Base-by-base conservation (phyloP, 2,797 vertebrate species). In the Myotis daubentonii region DNA sequence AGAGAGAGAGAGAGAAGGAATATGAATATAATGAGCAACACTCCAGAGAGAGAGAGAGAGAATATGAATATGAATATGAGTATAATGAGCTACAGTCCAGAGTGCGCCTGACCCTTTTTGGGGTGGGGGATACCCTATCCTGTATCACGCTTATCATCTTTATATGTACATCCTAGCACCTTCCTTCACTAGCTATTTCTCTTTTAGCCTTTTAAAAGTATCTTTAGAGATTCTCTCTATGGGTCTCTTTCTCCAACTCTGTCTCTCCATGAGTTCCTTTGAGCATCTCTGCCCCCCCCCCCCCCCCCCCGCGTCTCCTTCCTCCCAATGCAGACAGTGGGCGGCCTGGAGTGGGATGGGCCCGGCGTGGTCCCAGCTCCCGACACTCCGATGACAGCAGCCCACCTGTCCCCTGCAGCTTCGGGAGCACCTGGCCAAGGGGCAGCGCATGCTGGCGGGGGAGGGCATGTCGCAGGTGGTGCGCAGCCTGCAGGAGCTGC, bases 381-480 rank as follows among this genome's bases (percentile, higher is more conserved):
- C 16, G 44, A 72, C 28, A 19, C 44, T 53, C 3, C 22, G 17
- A 13, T 92, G 53, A 95, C 80, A 78, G 87, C 0, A 0, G 12
- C 19, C 0, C 9, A 0, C 13, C 44, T 96, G 44, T 96, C 78
- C 36, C 95, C 47, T 30, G 0, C 78, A 97, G 99, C 99, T 99
- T 97, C 99, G 99, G 98, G 99, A 99, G 98, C 99, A 99, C 98
- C 99, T 99, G 98, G 99, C 99, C 95, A 99, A 99, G 98, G 99
- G 99, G 98, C 99, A 99, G 98, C 99, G 99, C 98, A 99, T 99
- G 99, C 99, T 99, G 98, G 99, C 99, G 0, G 99, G 99, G 30
- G 99, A 99, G 98, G 99, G 99, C 97, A 99, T 99, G 99, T 99
- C 99, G 60, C 99, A 99, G 98, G 99, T 99, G 98, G 99, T 99